phyloP scores from a whole-genome alignment of 2,113 vertebrate genomes.

The Pagrus major region DNA sequence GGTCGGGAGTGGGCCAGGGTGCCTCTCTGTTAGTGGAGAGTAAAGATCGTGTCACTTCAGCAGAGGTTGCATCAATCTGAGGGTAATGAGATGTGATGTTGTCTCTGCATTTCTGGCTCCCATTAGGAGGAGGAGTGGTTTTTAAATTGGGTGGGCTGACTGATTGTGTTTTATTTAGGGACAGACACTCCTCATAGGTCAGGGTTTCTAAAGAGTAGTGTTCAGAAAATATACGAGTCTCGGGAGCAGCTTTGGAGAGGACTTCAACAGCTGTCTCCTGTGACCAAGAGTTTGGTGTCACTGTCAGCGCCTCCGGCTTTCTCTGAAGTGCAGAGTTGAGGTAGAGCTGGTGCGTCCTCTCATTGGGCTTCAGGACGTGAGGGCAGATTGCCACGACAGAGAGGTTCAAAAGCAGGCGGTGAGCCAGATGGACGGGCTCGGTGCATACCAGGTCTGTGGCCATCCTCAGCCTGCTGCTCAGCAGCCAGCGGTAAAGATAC shows the following conservation, averaged over 20 bases:
- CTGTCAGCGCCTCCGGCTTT: neutral
- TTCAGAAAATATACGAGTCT: conserved; percentile 26
- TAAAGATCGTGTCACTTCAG: conserved; percentile 34
- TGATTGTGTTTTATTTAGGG: conserved; percentile 63
- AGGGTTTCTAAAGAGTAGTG: conserved; percentile 75
- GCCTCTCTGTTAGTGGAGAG: conserved; percentile 58
- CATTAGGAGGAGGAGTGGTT: conserved; percentile 33
- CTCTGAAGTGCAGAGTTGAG: neutral
- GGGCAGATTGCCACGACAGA: conserved; percentile 82
- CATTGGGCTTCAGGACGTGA: conserved; percentile 64
- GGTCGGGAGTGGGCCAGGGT: conserved; percentile 30
- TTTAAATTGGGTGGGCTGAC: conserved; percentile 18
- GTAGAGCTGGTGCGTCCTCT: conserved; percentile 29
- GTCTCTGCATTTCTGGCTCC: conserved; percentile 57
- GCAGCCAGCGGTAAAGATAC: conserved; percentile 84
- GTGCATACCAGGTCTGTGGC: conserved; percentile 80
- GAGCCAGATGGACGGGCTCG: conserved; percentile 79
- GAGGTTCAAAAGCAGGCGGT: conserved; percentile 79
- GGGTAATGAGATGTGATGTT: conserved; percentile 48
- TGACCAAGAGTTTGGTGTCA: neutral
- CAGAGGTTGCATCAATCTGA: conserved; percentile 36
- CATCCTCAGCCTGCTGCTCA: conserved; percentile 74
- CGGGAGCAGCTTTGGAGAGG: conserved; percentile 5
- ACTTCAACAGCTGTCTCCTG: neutral
- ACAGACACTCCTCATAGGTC: conserved; percentile 80